phyloP scores from a whole-genome alignment of 1,140 invertebrate species.

The Saccostrea cuccullata region DNA sequence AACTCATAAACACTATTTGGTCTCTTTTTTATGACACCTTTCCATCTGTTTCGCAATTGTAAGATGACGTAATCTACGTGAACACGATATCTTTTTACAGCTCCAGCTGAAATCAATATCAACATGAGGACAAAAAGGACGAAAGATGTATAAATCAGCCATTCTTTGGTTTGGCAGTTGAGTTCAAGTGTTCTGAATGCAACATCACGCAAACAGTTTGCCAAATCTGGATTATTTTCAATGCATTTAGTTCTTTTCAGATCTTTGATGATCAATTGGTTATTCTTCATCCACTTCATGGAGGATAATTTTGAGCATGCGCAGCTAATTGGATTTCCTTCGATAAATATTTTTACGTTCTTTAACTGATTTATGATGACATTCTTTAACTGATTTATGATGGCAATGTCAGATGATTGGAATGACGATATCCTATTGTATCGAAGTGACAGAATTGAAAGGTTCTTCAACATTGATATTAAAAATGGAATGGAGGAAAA shows the following conservation, averaged over 20 bases:
- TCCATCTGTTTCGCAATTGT: neutral
- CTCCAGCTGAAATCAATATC: neutral
- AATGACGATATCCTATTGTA: neutral
- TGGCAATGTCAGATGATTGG: neutral
- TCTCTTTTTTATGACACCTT: neutral
- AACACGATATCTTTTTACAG: neutral
- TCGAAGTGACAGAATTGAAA: neutral
- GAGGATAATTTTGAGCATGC: neutral
- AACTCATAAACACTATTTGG: neutral
- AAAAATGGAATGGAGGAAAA: neutral
- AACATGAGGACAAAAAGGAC: neutral
- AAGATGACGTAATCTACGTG: slow-evolving; percentile 16
- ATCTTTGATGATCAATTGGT: neutral
- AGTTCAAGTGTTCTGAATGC: neutral
- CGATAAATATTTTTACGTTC: neutral
- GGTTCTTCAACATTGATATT: neutral
- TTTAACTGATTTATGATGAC: neutral
- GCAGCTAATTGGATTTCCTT: neutral
- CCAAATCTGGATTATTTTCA: neutral
- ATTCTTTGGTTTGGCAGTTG: neutral
- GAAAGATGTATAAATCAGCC: neutral
- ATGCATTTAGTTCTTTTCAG: neutral
- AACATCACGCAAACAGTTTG: neutral
- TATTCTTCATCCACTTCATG: neutral
- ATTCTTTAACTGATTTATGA: neutral